Evolutionary conservation across 2,113 vertebrate genomes (phyloP), one percentile per base, ranked within the genome.

Genomic region (Mormyrus lacerda): DNA sequence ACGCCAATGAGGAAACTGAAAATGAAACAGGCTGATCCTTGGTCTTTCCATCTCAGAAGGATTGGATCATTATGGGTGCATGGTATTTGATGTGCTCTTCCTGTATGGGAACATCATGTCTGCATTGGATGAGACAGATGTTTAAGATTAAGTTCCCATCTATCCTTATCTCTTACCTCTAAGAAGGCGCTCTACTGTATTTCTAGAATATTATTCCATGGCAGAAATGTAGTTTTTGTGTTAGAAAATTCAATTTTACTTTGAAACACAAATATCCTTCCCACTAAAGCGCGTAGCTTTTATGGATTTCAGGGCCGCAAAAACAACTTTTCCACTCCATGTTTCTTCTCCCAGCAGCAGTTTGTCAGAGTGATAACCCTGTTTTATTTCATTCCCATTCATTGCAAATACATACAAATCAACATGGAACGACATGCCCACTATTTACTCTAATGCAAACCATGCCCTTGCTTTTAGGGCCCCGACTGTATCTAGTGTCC

Each of bases 341-440:
- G 44, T 90, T 89, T 91, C 93, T 55, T 93, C 94, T 83, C 92
- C 90, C 13, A 89, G 95, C 69, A 87, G 6, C 19, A 65, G 53
- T 24, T 51, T 87, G 27, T 83, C 85, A 53, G 58, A 87, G 61
- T 27, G 44, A 35, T 48, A 69, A 65, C 47, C 17, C 55, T n/a
- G 48, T 88, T 90, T 91, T 89, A 31, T 47, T 84, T 42, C 24
- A 45, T 48, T 44, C 9, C 89, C 84, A 88, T 45, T 15, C 48
- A 65, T 53, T n/a, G 90, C 45, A 90, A 50, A 61, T 39, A 53
- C 1, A 7, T 24, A 24, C 35, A 88, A 76, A 82, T 27, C 42
- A 44, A 55, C 50, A 53, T 39, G 17, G 47, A 44, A 53, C 11
- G 19, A 50, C 21, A 39, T 35, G 50, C 48, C 69, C 69, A 89